Base-by-base conservation (phyloP, 1,140 invertebrate genomes). In the Drosophila aff. region DNA sequence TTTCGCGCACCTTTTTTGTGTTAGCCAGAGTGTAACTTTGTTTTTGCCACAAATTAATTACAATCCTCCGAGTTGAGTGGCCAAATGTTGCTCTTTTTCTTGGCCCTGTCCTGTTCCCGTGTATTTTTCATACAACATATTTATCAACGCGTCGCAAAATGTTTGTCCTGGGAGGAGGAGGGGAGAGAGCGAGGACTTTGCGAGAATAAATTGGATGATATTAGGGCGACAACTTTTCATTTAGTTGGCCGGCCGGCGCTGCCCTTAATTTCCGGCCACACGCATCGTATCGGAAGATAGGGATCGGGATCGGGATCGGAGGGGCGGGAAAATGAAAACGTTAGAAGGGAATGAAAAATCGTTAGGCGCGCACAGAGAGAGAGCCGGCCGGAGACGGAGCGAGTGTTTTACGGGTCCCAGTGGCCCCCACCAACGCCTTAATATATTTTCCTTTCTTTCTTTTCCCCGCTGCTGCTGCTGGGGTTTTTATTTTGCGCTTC, bases 191-290 rank as follows among this genome's bases (percentile, higher is more conserved):
- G 59, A 60, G 73, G 82, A 82, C 79, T 79, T 79, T 77, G 75
- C 36, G 79, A 69, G 76, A 89, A 89, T 89, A 90, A 90, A 89
- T 89, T 81, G 85, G 77, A 74, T 84, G 85, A 81, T 83, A 90
- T 89, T 89, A 89, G 74, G 85, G 85, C 85, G 84, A 89, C 84
- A 89, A 89, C 81, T 84, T 89, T 89, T 89, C 85, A 81, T 90
- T 89, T 89, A 81, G 85, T 80, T 82, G 65, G 67, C 66, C 75
- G 61, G 47, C 50, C 58, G 46, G 73, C 53, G 26, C 64, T 69
- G 75, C 43, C 85, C 84, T 89, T 89, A 90, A 89, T 89, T 89
- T 89, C 85, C 85, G 84, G 77, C 85, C 81, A 76, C 84, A 89
- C 84, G 84, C 81, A 89, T 89, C 71, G 36, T 21, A 40, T 57